Percentiles rank a stretch among this genome's conserved stretches.
Evolutionary conservation across 1,140 invertebrate species (phyloP).

Genomic region (Neelides sp.): DNA sequence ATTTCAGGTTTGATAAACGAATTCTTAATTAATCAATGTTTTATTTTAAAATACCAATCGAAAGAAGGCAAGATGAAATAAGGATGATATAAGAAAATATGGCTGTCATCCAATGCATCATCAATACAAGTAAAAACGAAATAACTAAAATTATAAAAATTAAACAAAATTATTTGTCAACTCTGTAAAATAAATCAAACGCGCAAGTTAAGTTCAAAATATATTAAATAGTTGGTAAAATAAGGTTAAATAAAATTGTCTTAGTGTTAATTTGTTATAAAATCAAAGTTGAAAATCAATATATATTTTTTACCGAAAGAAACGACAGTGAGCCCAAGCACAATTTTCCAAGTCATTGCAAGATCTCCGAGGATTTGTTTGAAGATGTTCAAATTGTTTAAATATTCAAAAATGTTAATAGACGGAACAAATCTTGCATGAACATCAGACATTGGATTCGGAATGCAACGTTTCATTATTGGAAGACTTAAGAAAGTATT

Average conservation of each 20-base stretch:
- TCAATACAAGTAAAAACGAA: slow-evolving; percentile 64
- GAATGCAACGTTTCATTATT: slow-evolving; percentile 78
- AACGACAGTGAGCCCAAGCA: slow-evolving; percentile 63
- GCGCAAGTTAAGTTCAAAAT: no score
- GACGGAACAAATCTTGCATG: slow-evolving; percentile 46
- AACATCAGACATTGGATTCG: slow-evolving; percentile 47
- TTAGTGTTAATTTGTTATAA: no score
- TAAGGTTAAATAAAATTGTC: no score
- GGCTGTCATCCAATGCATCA: slow-evolving; percentile 68
- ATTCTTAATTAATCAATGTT: no score
- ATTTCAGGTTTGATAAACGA: no score
- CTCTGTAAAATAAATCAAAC: not conserved
- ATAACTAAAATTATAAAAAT: slow-evolving; percentile 49
- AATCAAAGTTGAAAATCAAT: slow-evolving; percentile 1
- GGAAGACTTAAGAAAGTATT: slow-evolving; percentile 43
- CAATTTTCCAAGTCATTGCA: slow-evolving; percentile 72
- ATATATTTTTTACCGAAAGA: slow-evolving; percentile 54
- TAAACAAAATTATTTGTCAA: not conserved
- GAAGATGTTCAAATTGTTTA: slow-evolving; percentile 75
- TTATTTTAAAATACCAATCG: slow-evolving; percentile 45
- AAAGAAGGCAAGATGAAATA: slow-evolving; percentile 57
- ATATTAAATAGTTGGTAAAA: no score
- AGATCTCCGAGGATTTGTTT: slow-evolving; percentile 77
- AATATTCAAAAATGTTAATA: slow-evolving; percentile 61
- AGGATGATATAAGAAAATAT: slow-evolving; percentile 77